Evolutionary conservation across 2,888 invertebrate species (phyloP).

Genomic region (Eupithecia inturbata): DNA sequence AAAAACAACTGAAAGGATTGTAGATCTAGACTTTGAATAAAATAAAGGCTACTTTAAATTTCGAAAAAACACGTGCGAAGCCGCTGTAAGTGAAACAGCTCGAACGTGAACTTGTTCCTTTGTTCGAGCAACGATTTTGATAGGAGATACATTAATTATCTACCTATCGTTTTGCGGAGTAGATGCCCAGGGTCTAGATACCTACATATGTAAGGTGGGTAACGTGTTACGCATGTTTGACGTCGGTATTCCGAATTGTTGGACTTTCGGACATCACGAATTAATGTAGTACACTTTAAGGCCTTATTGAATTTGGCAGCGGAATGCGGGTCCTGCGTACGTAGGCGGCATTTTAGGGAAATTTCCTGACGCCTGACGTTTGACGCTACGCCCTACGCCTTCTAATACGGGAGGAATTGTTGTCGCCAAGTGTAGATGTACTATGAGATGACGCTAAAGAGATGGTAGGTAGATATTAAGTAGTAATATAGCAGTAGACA

Average conservation of each 20-base stretch:
- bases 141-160: not conserved
- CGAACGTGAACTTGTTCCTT: not conserved
- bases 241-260: not conserved
- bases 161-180: not conserved
- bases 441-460: not conserved
- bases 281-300: conserved; percentile 8
- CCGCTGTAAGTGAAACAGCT: not conserved
- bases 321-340: not conserved
- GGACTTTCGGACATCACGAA: not conserved
- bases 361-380: not conserved
- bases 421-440: not conserved
- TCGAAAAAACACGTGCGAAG: too few species aligned
- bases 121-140: not conserved
- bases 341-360: not conserved
- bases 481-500: too few species aligned
- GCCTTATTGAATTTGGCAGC: conserved; percentile 1
- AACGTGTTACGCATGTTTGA: not conserved
- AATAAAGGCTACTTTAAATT: too few species aligned
- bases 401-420: not conserved
- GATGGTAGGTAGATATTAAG: not conserved
- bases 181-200: not conserved
- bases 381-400: not conserved
- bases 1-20: not conserved
- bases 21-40: not conserved
- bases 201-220: not conserved